phyloP scores from a whole-genome alignment of 2,797 vertebrate species.

The Nothura maculosa region DNA sequence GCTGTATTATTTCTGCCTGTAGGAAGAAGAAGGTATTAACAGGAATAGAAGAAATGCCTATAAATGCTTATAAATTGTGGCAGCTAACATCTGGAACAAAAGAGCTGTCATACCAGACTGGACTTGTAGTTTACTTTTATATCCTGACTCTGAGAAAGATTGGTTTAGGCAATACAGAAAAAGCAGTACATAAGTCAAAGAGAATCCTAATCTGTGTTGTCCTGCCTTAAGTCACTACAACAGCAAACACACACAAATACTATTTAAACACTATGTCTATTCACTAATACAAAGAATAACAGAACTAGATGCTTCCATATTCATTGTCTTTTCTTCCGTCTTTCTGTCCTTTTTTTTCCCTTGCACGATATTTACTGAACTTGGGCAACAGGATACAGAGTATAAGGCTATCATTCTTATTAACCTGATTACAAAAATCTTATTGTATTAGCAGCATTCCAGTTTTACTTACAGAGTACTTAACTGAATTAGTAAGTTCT shows the following conservation, averaged over 20 bases:
- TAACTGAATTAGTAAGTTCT: conserved; percentile 40
- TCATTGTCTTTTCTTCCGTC: neutral
- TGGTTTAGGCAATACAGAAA: neutral
- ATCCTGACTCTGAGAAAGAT: neutral
- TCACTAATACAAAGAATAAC: neutral
- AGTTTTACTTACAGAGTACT: conserved; percentile 29
- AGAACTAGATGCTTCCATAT: conserved; percentile 20
- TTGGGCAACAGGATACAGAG: neutral
- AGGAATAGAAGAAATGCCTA: neutral
- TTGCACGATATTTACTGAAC: neutral
- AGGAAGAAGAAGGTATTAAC: neutral
- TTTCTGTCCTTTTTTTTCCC: neutral
- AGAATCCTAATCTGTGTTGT: neutral
- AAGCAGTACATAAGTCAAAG: neutral
- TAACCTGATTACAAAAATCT: conserved; percentile 56
- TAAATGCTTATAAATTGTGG: neutral
- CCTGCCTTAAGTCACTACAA: neutral
- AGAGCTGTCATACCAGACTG: neutral
- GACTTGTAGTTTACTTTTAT: neutral
- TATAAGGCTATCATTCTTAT: conserved; percentile 35
- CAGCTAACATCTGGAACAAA: neutral
- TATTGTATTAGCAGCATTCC: conserved; percentile 37
- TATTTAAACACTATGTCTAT: neutral
- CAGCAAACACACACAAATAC: conserved; percentile 12
- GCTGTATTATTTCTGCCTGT: neutral